Evolutionary conservation across 1,140 invertebrate species (phyloP), one percentile per base, ranked within the genome.

Genomic region (Teleogryllus occipitalis): DNA sequence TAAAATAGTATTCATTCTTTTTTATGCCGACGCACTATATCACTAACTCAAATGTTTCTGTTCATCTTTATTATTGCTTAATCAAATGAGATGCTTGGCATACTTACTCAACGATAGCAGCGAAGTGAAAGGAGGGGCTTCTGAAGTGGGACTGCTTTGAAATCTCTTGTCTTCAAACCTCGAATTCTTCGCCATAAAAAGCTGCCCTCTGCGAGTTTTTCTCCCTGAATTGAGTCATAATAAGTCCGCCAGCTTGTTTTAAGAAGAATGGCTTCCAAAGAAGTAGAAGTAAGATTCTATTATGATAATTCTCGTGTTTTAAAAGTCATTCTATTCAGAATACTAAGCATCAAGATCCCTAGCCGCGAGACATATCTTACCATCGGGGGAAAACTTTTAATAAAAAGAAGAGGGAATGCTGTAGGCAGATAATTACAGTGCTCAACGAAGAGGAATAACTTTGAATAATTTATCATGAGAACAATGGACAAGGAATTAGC

Each of bases 251-350:
- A 65, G 10, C 54, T 18, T 10, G 54, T 65, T 14, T 39, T 39
- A 39, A 39, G 27, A 39, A 39, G 27, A 39, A 39, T 39, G 27
- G 27, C 27, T 65, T 14, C 54, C 18, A 10, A 65, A 65, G 54
- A 65, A 14, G 54, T 65, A 18, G 54, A 65, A 65, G 54, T 14
- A 10, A 65, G 54, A 65, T 65, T 65, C 54, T 65, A 65, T 65
- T 65, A 65, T 65, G 54, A 65, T 65, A 65, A 65, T 65, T 65
- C 54, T 65, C 54, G 18, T 65, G 54, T 65, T 65, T 65, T 65
- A 10, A 65, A 65, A 65, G 54, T 65, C 10, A 65, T 65, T 65
- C 54, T 65, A 65, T 65, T 65, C 54, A 65, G 54, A 65, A 65
- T 65, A 18, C 54, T 65, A 18, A 65, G 18, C 54, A 65, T 18